Evolutionary conservation across 2,797 vertebrate species (phyloP), one percentile per base, ranked within the genome.

Genomic region (Clarias laeviceps): DNA sequence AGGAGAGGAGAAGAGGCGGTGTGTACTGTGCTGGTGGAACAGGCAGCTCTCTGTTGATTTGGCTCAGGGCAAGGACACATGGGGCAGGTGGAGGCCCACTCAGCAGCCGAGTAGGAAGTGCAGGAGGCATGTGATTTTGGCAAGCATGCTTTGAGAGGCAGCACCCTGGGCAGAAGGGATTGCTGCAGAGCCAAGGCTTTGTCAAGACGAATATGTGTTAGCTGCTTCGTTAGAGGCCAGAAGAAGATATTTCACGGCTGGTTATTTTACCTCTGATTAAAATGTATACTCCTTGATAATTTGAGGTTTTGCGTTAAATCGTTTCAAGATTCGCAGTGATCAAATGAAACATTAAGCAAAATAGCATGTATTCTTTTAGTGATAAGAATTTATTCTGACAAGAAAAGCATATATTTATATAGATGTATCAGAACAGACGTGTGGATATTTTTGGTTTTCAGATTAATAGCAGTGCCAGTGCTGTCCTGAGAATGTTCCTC

Each of bases 41-140:
- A 87, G 85, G 86, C 78, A 72, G 61, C 84, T 87, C 85, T 88
- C 84, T 87, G 84, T 88, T 84, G 86, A 86, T 85, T 90, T 88
- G 87, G 86, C 89, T 90, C 69, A 72, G 76, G 87, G 87, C 89
- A 88, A 90, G 87, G 86, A 88, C 84, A 88, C 85, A 88, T 85
- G 72, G 82, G 87, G 85, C 88, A 90, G 88, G 88, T 90, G 88
- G 82, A 84, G 84, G 84, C 85, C 79, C 84, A 86, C 65, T 87
- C 82, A 84, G 78, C 87, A 86, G 37, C 85, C 65, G 85, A 82
- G 87, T 80, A 89, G 89, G 82, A 90, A 86, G 85, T 85, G 85
- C 83, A 89, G 64, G 83, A 86, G 85, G 78, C 84, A 88, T 87
- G 84, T 64, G 87, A 88, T 84, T 87, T 84, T 88, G 68, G 85